Conservation (phyloP, 2,113 vertebrate species). For the Saguinus imperator region DNA sequence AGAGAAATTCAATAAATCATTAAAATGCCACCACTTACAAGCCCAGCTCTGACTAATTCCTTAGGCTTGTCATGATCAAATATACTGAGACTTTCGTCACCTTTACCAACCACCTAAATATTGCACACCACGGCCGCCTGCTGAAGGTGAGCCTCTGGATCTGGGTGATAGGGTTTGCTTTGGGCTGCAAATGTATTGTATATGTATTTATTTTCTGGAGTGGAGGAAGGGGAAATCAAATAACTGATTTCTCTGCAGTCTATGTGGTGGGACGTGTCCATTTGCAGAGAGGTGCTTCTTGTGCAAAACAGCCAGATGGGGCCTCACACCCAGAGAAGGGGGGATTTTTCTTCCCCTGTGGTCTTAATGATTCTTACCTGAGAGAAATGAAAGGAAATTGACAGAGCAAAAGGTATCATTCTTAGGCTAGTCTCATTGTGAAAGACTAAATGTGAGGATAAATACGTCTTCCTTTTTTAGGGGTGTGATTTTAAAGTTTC, state of each 20-base stretch:
- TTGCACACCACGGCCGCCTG: neutral
- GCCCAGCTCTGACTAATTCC: conserved; percentile 61
- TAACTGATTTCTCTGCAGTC: neutral
- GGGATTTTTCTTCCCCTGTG: no score
- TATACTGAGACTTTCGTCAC: conserved; percentile 38
- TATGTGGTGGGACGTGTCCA: neutral
- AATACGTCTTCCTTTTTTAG: neutral
- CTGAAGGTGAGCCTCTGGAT: neutral
- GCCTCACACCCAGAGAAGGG: neutral
- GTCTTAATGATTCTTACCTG: neutral
- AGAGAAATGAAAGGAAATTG: neutral
- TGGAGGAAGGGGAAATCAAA: neutral
- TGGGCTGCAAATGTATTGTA: neutral
- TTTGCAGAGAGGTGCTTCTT: neutral
- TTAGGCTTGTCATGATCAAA: conserved; percentile 57
- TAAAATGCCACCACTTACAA: conserved; percentile 57
- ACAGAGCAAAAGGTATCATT: neutral
- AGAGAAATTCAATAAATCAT: conserved; percentile 76
- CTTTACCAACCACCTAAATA: conserved; percentile 22
- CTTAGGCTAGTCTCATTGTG: neutral
- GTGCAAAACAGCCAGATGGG: neutral
- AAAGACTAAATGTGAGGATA: neutral
- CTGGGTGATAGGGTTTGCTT: conserved; percentile 8
- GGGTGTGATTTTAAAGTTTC: neutral
- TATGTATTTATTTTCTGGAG: conserved; percentile 44